These are phyloP conservation scores for Hemithea aestivaria DNA, from an alignment of 2,888 invertebrate species.

Conservation along the genomic window DNA sequence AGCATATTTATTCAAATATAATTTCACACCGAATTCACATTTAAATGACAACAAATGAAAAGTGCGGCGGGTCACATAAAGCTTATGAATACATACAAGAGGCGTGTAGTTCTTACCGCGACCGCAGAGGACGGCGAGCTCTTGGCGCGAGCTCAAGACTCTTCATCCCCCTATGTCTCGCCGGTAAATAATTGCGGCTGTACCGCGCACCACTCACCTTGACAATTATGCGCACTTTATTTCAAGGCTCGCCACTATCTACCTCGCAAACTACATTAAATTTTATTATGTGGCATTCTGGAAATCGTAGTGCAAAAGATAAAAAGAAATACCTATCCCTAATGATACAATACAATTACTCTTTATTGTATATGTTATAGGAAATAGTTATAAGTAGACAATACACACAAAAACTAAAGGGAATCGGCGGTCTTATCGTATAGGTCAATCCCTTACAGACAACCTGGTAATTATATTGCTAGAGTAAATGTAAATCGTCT, in stretches of 20 bases:
- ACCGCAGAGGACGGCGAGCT: conserved; percentile 41
- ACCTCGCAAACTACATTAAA: conserved; percentile 9
- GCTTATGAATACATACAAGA: conserved; percentile 49
- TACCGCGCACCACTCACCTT: conserved; percentile 59
- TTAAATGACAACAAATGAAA: conserved; percentile 28
- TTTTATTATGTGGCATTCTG: conserved; percentile 8
- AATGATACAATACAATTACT: too few species aligned
- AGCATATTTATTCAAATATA: too few species aligned
- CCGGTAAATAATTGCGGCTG: conserved; percentile 69
- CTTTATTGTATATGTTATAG: too few species aligned
- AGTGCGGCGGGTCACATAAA: conserved; percentile 30
- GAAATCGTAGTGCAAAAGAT: too few species aligned
- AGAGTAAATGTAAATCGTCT: too few species aligned
- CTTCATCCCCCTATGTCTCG: conserved; percentile 71
- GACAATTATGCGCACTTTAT: conserved; percentile 71
- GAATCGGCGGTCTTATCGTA: too few species aligned
- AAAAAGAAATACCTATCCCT: too few species aligned
- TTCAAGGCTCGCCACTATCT: conserved; percentile 47
- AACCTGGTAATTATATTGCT: too few species aligned
- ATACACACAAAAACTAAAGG: too few species aligned
- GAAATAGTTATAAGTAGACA: too few species aligned
- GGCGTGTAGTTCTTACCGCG: conserved; percentile 48
- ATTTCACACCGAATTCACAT: conserved; percentile 24
- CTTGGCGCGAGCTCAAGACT: conserved; percentile 62
- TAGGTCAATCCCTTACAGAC: too few species aligned